Evolutionary conservation across 2,797 vertebrate species (phyloP), one percentile per base, ranked within the genome.

Genomic region (Tapera naevia): DNA sequence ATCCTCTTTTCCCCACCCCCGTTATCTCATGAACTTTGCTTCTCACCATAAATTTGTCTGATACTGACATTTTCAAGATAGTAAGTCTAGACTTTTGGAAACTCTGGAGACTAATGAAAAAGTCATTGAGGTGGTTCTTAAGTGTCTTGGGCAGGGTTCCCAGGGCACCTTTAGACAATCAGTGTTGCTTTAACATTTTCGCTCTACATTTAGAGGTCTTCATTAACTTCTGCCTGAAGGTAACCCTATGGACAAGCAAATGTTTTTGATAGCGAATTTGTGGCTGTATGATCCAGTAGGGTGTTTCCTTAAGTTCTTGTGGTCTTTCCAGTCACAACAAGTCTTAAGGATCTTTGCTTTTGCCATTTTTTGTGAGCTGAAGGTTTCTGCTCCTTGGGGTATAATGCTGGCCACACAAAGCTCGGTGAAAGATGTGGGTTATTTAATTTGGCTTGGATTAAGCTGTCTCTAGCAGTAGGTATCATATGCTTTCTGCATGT

Each of bases 21-120:
- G 75, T 90, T 95, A 96, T 95, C 93, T 95, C 80, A 84, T 91
- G 91, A 95, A 96, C 90, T 96, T 95, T 96, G 83, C 88, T 94
- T 96, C 95, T 96, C 86, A 90, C 58, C 66, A 94, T 96, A 96
- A 96, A 96, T 96, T 96, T 96, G 95, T 96, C 95, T 95, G 95
- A 96, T 96, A 74, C 80, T 95, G 95, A 96, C 94, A 65, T 95
- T 95, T 96, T 82, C 88, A 91, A 96, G 95, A 96, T 95, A 96
- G 71, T 82, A 85, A 94, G 96, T 96, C 96, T 96, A 96, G 96
- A 96, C 96, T 96, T 95, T 61, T 95, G 74, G 74, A 80, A 91
- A 57, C 94, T 95, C 96, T 96, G 61, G 93, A 96, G 94, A 94
- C 83, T 95, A 94, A 93, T 95, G 78, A 91, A 95, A 95, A 92